phyloP scores from a whole-genome alignment of 2,113 vertebrate species.

The Silurus asotus region DNA sequence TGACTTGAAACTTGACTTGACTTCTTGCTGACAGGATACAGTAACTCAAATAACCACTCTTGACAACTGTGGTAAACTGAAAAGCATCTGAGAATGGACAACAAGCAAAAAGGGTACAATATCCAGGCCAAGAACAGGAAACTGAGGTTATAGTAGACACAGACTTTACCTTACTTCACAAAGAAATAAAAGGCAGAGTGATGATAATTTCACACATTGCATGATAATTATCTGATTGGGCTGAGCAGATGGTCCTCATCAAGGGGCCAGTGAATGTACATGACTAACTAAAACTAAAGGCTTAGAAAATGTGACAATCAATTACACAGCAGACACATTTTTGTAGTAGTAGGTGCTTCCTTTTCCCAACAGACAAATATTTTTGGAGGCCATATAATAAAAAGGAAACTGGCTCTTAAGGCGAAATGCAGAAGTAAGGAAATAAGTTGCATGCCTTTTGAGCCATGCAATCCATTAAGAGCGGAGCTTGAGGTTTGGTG shows the following conservation, averaged over 20 bases:
- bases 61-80: not conserved
- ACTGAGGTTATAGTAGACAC: not conserved
- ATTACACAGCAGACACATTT: not conserved
- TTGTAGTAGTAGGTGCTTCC: not conserved
- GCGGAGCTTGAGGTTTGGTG: not conserved
- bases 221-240: not conserved
- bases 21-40: not conserved
- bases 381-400: not conserved
- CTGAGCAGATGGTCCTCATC: not conserved
- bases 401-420: not conserved
- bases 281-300: not conserved
- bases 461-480: slow-evolving; percentile 14
- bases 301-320: not conserved
- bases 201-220: not conserved
- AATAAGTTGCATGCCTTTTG: not conserved
- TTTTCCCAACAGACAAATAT: not conserved
- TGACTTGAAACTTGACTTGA: too few species aligned
- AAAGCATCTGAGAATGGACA: not conserved
- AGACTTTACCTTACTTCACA: not conserved
- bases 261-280: not conserved
- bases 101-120: too few species aligned
- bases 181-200: not conserved
- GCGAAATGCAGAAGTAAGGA: not conserved
- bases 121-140: not conserved
- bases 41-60: not conserved